These are phyloP conservation scores for Penaeus vannamei DNA, from an alignment of 1,140 invertebrate genomes.

Conservation along the genomic window DNA sequence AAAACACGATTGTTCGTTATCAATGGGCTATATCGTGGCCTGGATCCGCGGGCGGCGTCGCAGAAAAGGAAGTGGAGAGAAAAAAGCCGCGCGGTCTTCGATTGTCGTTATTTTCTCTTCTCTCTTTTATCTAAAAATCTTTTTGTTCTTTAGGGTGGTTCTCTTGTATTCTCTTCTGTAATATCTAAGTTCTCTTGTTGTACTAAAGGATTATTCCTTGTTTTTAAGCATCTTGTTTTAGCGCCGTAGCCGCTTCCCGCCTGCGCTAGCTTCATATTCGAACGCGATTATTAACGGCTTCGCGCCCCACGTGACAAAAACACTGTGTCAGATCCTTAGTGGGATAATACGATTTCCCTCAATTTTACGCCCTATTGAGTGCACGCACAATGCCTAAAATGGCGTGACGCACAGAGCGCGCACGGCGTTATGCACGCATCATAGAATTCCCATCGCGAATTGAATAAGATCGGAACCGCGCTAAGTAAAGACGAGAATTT, in stretches of 20 bases:
- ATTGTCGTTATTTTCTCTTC: too few species aligned
- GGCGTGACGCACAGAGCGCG: constrained; percentile 21
- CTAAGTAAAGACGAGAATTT: too few species aligned
- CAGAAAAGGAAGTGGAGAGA: background rate
- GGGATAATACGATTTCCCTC: constrained; percentile 41
- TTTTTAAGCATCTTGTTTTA: too few species aligned
- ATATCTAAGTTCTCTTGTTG: too few species aligned
- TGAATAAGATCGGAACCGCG: too few species aligned
- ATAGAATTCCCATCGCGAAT: background rate
- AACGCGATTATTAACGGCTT: constrained; percentile 50
- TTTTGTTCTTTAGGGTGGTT: too few species aligned
- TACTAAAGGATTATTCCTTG: too few species aligned
- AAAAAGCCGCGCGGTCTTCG: background rate
- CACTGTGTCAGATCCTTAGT: constrained; percentile 39
- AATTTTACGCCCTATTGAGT: constrained; percentile 51
- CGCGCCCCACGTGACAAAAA: constrained; percentile 47
- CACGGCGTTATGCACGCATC: constrained; percentile 4
- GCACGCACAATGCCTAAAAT: constrained; percentile 39
- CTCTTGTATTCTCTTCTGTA: too few species aligned
- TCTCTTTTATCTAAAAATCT: too few species aligned
- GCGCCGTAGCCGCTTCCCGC: too few species aligned
- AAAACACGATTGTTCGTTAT: constrained; percentile 39
- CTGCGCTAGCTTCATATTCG: background rate
- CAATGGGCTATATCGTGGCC: constrained; percentile 25
- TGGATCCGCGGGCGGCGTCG: constrained; percentile 12